phyloP scores from a whole-genome alignment of 2,113 vertebrate species.

The Bos indicus region DNA sequence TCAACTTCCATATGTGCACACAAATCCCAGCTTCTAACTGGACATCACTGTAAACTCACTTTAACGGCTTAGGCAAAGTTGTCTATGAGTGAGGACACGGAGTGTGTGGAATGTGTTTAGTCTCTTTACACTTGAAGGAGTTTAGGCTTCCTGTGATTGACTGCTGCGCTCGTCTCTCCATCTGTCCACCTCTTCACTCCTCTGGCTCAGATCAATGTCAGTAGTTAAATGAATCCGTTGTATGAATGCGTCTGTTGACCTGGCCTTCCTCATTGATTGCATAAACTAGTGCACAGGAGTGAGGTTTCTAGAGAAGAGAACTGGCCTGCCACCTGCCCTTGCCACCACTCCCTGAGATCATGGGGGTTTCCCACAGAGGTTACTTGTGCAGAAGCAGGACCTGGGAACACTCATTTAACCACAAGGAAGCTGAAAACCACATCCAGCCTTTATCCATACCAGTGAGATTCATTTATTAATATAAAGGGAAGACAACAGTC shows the following conservation, averaged over 20 bases:
- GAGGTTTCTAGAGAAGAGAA: slow-evolving; percentile 75
- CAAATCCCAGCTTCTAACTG: not conserved
- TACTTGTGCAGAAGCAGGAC: slow-evolving; percentile 55
- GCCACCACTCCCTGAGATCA: slow-evolving; percentile 65
- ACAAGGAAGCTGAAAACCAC: slow-evolving; percentile 73
- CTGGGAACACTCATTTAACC: slow-evolving; percentile 72
- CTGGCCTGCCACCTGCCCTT: slow-evolving; percentile 42
- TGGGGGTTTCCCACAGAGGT: slow-evolving; percentile 75
- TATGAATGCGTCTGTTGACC: slow-evolving; percentile 81
- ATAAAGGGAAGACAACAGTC: slow-evolving; percentile 71
- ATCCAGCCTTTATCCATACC: slow-evolving; percentile 63
- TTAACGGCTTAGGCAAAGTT: not conserved
- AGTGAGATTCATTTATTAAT: slow-evolving; percentile 80
- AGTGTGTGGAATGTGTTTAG: slow-evolving; percentile 46
- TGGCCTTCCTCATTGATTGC: slow-evolving; percentile 78
- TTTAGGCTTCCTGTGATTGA: slow-evolving; percentile 76
- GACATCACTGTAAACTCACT: not conserved
- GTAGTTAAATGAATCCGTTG: slow-evolving; percentile 81
- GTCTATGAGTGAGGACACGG: slow-evolving; percentile 17
- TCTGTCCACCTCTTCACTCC: slow-evolving; percentile 50
- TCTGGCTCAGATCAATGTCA: slow-evolving; percentile 76
- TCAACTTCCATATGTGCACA: not conserved
- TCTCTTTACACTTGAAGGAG: slow-evolving; percentile 62
- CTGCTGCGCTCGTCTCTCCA: slow-evolving; percentile 19
- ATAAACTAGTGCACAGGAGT: slow-evolving; percentile 65